Base-by-base conservation (phyloP, 1,140 invertebrate species). In the Onthophagus taurus region DNA sequence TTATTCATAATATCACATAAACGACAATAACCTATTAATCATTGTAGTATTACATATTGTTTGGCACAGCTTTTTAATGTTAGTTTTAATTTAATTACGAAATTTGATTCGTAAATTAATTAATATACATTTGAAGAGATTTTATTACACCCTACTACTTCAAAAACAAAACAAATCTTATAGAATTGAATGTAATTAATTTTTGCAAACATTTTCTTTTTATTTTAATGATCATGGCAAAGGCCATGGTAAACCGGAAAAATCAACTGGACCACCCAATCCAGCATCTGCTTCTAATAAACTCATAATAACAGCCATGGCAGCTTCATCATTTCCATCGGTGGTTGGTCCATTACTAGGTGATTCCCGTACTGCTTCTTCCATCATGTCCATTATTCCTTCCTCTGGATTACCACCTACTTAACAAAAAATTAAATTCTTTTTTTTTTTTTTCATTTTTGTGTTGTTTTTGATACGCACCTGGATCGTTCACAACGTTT, bases 231-330 rank as follows among this genome's bases (percentile, higher is more conserved):
- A n/a, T 72, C 63, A 89, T 31, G 83, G 83, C 30, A 92, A 66
- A 0, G 87, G 87, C 87, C 87, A 92, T 1, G 88, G 88, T 13
- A 91, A 65, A 16, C 85, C 85, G 3, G 83, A 84, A 65, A 89
- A 89, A 65, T 92, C 88, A 8, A 90, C 83, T 1, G 85, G 71
- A 3, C 72, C 71, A 0, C 72, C 72, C 18, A 75, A 59, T 0
- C 72, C 72, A 0, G 72, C 72, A 64, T 85, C 83, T 2, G 83
- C 87, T 67, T 92, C 88, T 21, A 92, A 67, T 11, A 92, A 70
- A 65, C 84, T 89, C 88, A 94, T 91, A 46, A 94, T 89, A 19
- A 92, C 85, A 4, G 89, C 86, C 85, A 92, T 90, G 2, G 86
- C 85, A 13, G 88, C 88, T 55, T 92, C 87, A 53, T 90, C 86